These are phyloP conservation scores for Spea hammondii DNA, from an alignment of 2,797 vertebrate species.

Conservation along the genomic window DNA sequence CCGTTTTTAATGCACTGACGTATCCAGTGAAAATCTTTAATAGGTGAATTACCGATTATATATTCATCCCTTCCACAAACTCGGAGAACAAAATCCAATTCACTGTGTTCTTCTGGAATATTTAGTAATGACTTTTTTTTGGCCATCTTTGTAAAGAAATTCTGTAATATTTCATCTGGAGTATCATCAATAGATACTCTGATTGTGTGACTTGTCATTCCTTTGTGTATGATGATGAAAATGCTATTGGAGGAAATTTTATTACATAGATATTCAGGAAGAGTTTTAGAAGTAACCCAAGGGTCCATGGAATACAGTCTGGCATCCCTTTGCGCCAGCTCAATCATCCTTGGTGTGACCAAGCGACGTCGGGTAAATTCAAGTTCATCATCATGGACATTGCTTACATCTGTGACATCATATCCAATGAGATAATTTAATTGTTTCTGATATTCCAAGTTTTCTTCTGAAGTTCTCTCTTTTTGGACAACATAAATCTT, in stretches of 20 bases:
- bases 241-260: slow-evolving; percentile 84
- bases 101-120: slow-evolving; percentile 80
- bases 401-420: slow-evolving; percentile 93
- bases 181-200: slow-evolving; percentile 89
- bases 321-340: slow-evolving; percentile 81
- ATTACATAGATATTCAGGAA: slow-evolving; percentile 84
- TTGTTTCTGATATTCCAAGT: slow-evolving; percentile 83
- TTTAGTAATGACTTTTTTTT: slow-evolving; percentile 88
- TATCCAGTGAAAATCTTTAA: slow-evolving; percentile 93
- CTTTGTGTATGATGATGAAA: slow-evolving; percentile 86
- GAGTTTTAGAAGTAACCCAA: slow-evolving; percentile 84
- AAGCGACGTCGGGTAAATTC: slow-evolving; percentile 94
- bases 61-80: slow-evolving; percentile 95
- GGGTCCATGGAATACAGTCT: slow-evolving; percentile 92
- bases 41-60: slow-evolving; percentile 82
- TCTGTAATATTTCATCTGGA: slow-evolving; percentile 77
- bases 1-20: slow-evolving; percentile 91
- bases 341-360: slow-evolving; percentile 86
- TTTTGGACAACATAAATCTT: slow-evolving; percentile 85
- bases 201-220: slow-evolving; percentile 88
- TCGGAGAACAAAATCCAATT: slow-evolving; percentile 86
- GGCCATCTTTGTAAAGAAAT: slow-evolving; percentile 86
- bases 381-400: slow-evolving; percentile 94
- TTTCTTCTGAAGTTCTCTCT: slow-evolving; percentile 74
- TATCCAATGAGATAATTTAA: slow-evolving; percentile 92